These are phyloP conservation scores for Urosaurus nigricauda DNA, from an alignment of 2,797 vertebrate genomes.

Conservation along the genomic window DNA sequence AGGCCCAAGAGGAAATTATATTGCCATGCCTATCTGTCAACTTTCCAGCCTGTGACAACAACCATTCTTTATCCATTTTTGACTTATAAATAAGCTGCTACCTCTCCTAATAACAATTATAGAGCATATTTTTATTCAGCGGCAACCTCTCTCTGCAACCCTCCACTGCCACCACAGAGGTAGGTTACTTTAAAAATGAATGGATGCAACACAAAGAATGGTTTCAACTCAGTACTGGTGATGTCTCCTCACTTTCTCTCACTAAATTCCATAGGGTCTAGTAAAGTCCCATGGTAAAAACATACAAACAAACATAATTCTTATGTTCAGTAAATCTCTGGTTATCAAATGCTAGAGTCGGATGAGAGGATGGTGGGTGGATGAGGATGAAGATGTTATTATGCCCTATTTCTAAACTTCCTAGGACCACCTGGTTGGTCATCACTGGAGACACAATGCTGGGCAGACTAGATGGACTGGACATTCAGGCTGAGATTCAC, in stretches of 20 bases:
- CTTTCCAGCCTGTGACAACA: background rate
- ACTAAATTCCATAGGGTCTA: background rate
- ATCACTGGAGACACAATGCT: background rate
- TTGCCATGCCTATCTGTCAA: constrained; percentile 2
- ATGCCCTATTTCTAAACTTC: too few relatives aligned
- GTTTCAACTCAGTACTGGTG: background rate
- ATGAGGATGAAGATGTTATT: too few relatives aligned
- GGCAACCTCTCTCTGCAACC: background rate
- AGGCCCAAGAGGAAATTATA: constrained; percentile 11
- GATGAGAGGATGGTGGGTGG: too few relatives aligned
- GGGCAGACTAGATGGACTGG: background rate
- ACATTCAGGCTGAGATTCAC: background rate
- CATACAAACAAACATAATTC: background rate
- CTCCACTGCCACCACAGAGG: background rate
- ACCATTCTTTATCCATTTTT: background rate
- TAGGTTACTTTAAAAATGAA: background rate
- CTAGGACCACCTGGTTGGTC: background rate
- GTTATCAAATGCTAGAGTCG: background rate
- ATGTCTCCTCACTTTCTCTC: background rate
- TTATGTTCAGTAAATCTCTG: background rate
- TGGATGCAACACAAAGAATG: background rate
- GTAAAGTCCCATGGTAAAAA: background rate
- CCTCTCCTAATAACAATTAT: constrained; percentile 12
- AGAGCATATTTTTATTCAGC: background rate
- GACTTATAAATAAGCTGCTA: constrained; percentile 9